These are phyloP conservation scores for Trididemnum nubilum DNA, from an alignment of 23 tunicate genomes.

Conservation along the genomic window DNA sequence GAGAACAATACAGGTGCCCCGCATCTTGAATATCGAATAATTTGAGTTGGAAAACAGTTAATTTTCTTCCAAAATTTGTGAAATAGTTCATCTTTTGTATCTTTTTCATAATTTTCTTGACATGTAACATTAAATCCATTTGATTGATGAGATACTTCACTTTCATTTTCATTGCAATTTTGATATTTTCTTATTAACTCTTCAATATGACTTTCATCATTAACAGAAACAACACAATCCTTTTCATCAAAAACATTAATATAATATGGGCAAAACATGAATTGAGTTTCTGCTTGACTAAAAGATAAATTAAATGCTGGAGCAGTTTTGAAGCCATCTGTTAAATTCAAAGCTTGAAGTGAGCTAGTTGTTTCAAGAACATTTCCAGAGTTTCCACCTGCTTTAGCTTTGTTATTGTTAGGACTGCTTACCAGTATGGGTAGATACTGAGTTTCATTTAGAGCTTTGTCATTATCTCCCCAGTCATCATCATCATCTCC, in stretches of 20 bases:
- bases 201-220: not conserved
- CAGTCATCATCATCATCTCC: constrained; percentile 44
- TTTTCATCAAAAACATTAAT: constrained; percentile 42
- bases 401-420: too few species aligned
- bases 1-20: not conserved
- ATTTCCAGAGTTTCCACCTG: too few species aligned
- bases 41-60: constrained; percentile 17
- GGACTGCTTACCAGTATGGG: too few species aligned
- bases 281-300: not conserved
- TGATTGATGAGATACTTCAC: constrained; percentile 4
- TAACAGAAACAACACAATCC: not conserved
- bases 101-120: constrained; percentile 23
- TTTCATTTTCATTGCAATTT: too few species aligned
- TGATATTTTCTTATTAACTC: not conserved
- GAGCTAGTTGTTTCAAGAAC: too few species aligned
- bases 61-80: constrained; percentile 40
- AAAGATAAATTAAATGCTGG: not conserved
- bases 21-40: constrained; percentile 18
- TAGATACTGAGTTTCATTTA: too few species aligned
- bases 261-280: constrained; percentile 7
- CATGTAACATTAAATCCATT: not conserved
- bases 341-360: not conserved
- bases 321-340: not conserved
- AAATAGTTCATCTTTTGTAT: constrained; percentile 23
- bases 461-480: constrained; percentile 35